Evolutionary conservation across 2,113 vertebrate genomes (phyloP), one percentile per base, ranked within the genome.

Genomic region (Opisthocomus hoazin): DNA sequence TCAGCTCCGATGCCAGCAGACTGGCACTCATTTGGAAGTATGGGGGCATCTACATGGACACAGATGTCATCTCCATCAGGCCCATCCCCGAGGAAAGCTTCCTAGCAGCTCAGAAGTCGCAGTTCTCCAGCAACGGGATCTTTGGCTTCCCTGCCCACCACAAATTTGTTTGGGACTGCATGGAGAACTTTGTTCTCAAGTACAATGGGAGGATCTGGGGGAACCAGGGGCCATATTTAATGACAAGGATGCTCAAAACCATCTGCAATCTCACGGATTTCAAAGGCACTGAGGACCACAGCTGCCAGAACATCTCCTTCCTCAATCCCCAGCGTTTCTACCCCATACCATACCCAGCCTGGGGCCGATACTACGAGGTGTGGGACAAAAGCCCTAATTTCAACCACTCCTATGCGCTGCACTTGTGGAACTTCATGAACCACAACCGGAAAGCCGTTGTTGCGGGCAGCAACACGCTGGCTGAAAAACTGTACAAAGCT

Each of bases 381-480:
- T 98, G 98, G 98, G 91, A 97, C 22, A 57, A 68, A 56, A 96
- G 84, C 19, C 98, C 96, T 4, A 91, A 1, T 45, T 98, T 98
- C 95, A 98, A 93, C 19, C 10, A 96, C 34, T 98, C 98, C 32
- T 98, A 98, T 0, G 98, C 98, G 0, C 88, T 98, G 79, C 98
- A 98, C 56, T 73, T 98, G 54, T 98, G 98, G 98, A 98, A 98
- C 88, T 97, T 97, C 90, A 98, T 98, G 98, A 98, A 98, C 75
- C 23, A 48, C 29, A 95, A 97, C 51, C 70, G 68, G 65, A 97
- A 58, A 84, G 41, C 60, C 0, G 97, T 98, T 89, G 87, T 97
- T 0, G 87, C 96, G 0, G 98, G 98, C 68, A 98, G 98, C 94
- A 97, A 98, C 63, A 98, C 97, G 0, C 82, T 98, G 80, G 97